phyloP scores from a whole-genome alignment of 2,797 vertebrate genomes.

The Leuciscus waleckii region DNA sequence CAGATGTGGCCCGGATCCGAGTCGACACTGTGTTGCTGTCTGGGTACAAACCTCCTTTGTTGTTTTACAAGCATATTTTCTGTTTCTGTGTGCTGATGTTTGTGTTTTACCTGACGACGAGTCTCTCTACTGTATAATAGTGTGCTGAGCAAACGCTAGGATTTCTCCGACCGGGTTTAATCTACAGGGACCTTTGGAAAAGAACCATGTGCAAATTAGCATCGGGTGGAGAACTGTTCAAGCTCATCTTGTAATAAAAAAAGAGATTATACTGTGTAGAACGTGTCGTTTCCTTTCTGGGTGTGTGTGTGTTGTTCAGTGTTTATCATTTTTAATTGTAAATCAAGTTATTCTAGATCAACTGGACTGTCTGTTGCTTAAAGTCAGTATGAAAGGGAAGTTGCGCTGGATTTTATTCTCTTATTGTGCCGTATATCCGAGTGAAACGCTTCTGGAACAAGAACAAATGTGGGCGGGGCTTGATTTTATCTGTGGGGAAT shows the following conservation, averaged over 20 bases:
- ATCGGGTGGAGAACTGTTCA: conserved; percentile 19
- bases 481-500: background rate
- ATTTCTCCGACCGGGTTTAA: conserved; percentile 21
- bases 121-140: conserved; percentile 26
- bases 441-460: background rate
- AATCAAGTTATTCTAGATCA: background rate
- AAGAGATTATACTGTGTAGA: conserved; percentile 10
- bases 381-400: background rate
- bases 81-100: conserved; percentile 36
- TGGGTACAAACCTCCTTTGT: background rate
- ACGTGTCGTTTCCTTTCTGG: background rate
- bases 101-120: conserved; percentile 39
- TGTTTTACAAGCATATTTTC: conserved; percentile 29
- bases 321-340: background rate
- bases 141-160: conserved; percentile 27
- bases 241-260: conserved; percentile 45
- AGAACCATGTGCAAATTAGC: background rate
- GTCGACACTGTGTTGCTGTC: no score
- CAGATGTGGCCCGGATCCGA: no score
- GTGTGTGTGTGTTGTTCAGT: background rate
- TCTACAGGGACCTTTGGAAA: conserved; percentile 34
- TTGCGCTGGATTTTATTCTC: background rate
- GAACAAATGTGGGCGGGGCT: background rate
- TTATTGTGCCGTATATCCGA: background rate
- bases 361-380: background rate